Conservation (phyloP, 2,113 vertebrate species). For the Chaenocephalus aceratus region DNA sequence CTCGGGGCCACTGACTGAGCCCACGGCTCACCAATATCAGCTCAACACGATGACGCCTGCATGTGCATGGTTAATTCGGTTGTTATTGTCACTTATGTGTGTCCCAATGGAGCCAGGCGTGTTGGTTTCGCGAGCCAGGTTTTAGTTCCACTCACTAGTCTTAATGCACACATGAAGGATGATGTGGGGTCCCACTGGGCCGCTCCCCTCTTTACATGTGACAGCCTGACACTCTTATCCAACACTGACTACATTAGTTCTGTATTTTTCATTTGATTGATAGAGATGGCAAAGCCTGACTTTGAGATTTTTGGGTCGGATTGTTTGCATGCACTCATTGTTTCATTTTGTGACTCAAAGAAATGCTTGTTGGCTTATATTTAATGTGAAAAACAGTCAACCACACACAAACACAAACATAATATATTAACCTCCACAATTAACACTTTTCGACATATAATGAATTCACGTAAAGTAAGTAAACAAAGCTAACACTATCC, state of each 20-base stretch:
- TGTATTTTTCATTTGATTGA: slow-evolving; percentile 47
- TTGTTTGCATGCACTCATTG: slow-evolving; percentile 29
- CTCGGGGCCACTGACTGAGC: slow-evolving; percentile 55
- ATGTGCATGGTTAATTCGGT: slow-evolving; percentile 74
- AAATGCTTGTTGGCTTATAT: slow-evolving; percentile 7
- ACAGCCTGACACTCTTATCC: slow-evolving; percentile 41
- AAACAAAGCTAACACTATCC: background rate
- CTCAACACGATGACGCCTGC: slow-evolving; percentile 47
- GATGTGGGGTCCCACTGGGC: slow-evolving; percentile 62
- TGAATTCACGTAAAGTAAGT: background rate
- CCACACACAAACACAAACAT: slow-evolving; percentile 1
- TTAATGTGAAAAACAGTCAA: background rate
- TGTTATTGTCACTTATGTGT: slow-evolving; percentile 69
- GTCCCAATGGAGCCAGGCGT: slow-evolving; percentile 55
- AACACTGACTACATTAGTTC: slow-evolving; percentile 46
- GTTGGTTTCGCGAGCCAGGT: slow-evolving; percentile 61
- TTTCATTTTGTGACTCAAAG: slow-evolving; percentile 30
- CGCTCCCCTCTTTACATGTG: slow-evolving; percentile 33
- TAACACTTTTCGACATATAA: background rate
- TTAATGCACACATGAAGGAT: slow-evolving; percentile 68
- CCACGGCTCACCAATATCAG: slow-evolving; percentile 58
- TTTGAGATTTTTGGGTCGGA: background rate
- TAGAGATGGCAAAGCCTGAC: background rate
- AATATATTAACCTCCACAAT: background rate
- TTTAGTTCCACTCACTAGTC: slow-evolving; percentile 81